Conservation (phyloP, 2,113 vertebrate genomes). For the Vulpes vulpes region DNA sequence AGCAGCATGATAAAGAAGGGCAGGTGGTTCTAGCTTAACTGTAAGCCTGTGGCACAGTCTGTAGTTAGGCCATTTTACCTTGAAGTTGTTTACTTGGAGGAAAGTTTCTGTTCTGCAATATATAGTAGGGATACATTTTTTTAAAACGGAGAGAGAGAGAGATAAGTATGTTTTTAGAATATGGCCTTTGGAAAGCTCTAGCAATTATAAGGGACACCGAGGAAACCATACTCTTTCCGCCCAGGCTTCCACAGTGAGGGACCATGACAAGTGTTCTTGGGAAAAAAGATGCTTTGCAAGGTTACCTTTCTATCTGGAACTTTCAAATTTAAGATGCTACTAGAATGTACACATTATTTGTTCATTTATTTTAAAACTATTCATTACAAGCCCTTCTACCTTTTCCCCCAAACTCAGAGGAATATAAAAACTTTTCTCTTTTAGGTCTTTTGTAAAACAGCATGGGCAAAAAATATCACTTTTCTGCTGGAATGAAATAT, state of each 20-base stretch:
- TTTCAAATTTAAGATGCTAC: conserved; percentile 38
- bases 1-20: no score
- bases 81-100: not conserved
- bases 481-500: conserved; percentile 53
- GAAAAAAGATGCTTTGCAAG: not conserved
- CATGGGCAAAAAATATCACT: not conserved
- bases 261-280: not conserved
- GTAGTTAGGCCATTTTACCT: not conserved
- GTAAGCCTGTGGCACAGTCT: not conserved
- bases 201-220: not conserved
- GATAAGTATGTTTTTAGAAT: not conserved
- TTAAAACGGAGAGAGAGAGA: not conserved
- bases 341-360: not conserved
- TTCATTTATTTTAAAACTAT: conserved; percentile 25
- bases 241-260: not conserved
- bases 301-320: not conserved
- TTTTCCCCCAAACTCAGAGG: not conserved
- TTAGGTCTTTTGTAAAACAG: conserved; percentile 29
- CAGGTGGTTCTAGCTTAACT: not conserved
- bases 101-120: conserved; percentile 24
- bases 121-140: not conserved
- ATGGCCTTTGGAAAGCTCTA: not conserved
- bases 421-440: conserved; percentile 24
- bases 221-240: not conserved
- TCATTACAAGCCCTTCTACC: not conserved